Evolutionary conservation across 2,888 invertebrate species (phyloP).

Genomic region (Macropis europaea): DNA sequence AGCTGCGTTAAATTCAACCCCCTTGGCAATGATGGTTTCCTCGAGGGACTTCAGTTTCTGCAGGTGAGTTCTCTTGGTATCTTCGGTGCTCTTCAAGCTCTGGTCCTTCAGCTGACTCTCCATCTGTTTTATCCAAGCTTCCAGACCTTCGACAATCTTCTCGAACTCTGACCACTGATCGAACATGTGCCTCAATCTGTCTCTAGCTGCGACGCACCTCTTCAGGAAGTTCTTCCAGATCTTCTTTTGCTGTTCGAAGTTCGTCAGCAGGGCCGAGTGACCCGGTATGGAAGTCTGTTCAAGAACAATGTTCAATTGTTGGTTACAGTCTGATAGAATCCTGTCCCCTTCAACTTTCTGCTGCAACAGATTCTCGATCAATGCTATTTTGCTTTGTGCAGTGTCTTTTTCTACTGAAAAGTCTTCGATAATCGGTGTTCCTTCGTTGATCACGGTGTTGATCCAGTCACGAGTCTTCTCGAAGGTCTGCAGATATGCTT

Average conservation of each 20-base stretch:
- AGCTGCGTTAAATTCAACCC: constrained; percentile 85
- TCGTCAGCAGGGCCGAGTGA: constrained; percentile 87
- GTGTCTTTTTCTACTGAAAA: constrained; percentile 89
- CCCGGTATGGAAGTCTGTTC: constrained; percentile 87
- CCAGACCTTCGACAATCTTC: constrained; percentile 87
- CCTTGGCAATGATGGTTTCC: constrained; percentile 86
- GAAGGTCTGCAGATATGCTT: constrained; percentile 89
- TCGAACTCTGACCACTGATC: constrained; percentile 92
- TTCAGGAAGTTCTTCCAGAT: constrained; percentile 89
- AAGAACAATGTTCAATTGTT: constrained; percentile 87
- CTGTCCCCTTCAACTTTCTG: constrained; percentile 88
- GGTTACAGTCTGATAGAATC: constrained; percentile 86
- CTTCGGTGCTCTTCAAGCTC: constrained; percentile 91
- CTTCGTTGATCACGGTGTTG: constrained; percentile 89
- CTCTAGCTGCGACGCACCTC: constrained; percentile 86
- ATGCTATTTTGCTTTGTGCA: constrained; percentile 87
- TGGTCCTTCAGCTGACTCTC: constrained; percentile 94
- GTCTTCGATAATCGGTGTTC: constrained; percentile 87
- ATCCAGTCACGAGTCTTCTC: constrained; percentile 93
- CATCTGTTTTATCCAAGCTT: constrained; percentile 91
- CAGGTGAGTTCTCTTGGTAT: constrained; percentile 89
- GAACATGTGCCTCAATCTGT: constrained; percentile 87
- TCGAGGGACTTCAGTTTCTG: constrained; percentile 88
- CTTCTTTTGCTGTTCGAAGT: constrained; percentile 87
- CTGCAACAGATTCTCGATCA: constrained; percentile 88